Conservation (phyloP, 2,113 vertebrate species). For the Spilogale gracilis region DNA sequence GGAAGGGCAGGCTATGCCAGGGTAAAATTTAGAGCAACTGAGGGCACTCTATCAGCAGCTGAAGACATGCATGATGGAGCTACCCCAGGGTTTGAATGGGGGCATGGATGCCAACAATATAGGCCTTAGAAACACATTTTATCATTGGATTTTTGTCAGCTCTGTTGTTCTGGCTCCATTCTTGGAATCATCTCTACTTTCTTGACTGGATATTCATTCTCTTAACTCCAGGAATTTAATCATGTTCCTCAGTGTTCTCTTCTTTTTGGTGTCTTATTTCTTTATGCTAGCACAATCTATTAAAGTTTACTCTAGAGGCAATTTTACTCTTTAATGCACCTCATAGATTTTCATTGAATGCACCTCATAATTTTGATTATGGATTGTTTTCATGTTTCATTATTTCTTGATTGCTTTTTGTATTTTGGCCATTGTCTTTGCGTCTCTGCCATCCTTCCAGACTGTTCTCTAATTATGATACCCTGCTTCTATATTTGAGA, state of each 20-base stretch:
- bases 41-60: neutral
- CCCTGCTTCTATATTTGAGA: neutral
- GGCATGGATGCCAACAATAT: neutral
- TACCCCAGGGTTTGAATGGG: fast-evolving
- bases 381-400: neutral
- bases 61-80: neutral
- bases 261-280: neutral
- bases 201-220: neutral
- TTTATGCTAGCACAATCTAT: neutral
- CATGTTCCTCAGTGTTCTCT: neutral
- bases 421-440: neutral
- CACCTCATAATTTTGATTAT: neutral
- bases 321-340: neutral
- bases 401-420: neutral
- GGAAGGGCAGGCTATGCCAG: too few relatives aligned
- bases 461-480: neutral
- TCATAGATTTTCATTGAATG: neutral
- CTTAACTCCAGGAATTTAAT: neutral
- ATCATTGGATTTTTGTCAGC: neutral
- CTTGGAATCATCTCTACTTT: neutral
- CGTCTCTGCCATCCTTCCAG: neutral
- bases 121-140: neutral
- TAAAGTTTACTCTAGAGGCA: neutral
- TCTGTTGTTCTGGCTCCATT: neutral
- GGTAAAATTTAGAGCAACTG: neutral